phyloP scores from a whole-genome alignment of 2,888 invertebrate genomes.

The Athrips mouffetella region DNA sequence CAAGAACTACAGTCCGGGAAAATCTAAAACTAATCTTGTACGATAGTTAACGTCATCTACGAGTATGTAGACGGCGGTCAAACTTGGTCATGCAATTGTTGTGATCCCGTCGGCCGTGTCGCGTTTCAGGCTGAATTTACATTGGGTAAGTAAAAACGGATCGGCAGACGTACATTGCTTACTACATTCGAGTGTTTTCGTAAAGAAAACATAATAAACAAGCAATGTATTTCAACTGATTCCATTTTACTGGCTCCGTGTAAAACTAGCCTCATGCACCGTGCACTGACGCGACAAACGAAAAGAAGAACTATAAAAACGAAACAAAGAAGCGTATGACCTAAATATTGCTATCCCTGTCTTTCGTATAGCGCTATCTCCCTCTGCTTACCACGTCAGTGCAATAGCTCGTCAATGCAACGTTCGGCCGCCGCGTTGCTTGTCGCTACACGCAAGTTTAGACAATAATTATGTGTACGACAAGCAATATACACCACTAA shows the following conservation, averaged over 20 bases:
- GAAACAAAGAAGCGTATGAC: too few species aligned
- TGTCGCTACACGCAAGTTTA: slow-evolving; percentile 8
- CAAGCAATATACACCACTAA: slow-evolving; percentile 4
- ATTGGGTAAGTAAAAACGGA: too few species aligned
- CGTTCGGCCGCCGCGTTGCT: neutral
- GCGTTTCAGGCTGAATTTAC: too few species aligned
- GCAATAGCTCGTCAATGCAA: neutral
- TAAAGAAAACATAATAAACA: too few species aligned
- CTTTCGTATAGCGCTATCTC: neutral
- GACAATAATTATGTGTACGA: slow-evolving; percentile 11
- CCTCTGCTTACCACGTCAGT: neutral
- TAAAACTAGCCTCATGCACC: too few species aligned
- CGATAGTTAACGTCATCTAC: too few species aligned
- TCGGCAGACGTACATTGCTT: too few species aligned
- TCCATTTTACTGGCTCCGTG: neutral
- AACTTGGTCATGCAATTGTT: neutral
- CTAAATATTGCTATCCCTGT: neutral
- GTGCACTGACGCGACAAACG: too few species aligned
- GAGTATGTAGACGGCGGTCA: neutral
- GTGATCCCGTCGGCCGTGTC: slow-evolving; percentile 1
- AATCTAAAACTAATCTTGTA: too few species aligned
- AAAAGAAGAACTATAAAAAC: too few species aligned
- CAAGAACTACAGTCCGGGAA: too few species aligned
- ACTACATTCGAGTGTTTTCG: too few species aligned
- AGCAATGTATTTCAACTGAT: neutral